A percentile compares a stretch with the other conserved stretches of the same genome.
Conservation (phyloP, 2,888 invertebrate species). For the Camponotus fellah region DNA sequence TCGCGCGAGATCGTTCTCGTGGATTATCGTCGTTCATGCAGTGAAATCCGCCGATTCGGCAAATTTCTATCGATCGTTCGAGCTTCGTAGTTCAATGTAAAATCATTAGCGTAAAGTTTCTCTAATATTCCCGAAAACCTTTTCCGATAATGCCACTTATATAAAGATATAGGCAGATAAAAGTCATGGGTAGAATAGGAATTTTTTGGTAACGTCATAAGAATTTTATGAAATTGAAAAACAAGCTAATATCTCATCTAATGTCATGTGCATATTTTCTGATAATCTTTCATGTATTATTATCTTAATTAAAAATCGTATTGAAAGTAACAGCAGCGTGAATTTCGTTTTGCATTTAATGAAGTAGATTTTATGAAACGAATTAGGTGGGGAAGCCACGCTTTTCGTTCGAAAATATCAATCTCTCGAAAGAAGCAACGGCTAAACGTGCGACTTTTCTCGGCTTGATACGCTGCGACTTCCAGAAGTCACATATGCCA, state of each 20-base stretch:
- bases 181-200: not conserved
- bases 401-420: not conserved
- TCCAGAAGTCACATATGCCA: conserved; percentile 81
- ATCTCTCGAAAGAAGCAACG: conserved; percentile 18
- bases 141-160: conserved; percentile 17
- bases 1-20: conserved; percentile 24
- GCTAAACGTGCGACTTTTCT: conserved; percentile 43
- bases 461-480: conserved; percentile 41
- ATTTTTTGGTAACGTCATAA: not conserved
- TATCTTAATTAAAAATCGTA: conserved; percentile 5
- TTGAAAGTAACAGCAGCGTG: not conserved
- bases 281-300: conserved; percentile 7
- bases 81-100: conserved; percentile 12
- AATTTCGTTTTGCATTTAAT: not conserved
- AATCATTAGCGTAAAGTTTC: conserved; percentile 25
- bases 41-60: conserved; percentile 7
- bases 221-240: not conserved
- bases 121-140: not conserved
- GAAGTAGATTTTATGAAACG: conserved; percentile 5
- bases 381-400: not conserved
- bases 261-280: not conserved
- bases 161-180: not conserved
- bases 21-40: conserved; percentile 33
- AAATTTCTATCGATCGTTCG: conserved; percentile 21
- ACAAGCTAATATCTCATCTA: not conserved